Evolutionary conservation across 1,140 invertebrate species (phyloP).

Genomic region (Drosophila mojavensis): DNA sequence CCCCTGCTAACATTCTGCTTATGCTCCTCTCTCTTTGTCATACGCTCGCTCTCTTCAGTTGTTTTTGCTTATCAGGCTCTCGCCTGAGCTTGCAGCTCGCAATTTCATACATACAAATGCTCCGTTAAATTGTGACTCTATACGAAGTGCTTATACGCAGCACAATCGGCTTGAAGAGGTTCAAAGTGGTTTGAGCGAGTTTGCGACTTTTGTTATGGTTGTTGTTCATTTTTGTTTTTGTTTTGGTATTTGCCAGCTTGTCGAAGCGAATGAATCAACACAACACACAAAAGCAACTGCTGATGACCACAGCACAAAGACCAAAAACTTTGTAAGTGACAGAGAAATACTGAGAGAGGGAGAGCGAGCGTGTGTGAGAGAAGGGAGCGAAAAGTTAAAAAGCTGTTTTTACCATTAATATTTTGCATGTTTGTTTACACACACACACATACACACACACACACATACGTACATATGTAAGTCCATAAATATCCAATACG

Average conservation of each 20-base stretch:
- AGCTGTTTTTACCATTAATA: slow-evolving; percentile 16
- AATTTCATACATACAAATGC: slow-evolving; percentile 7
- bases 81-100: neutral
- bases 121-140: slow-evolving; percentile 34
- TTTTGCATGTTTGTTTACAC: neutral
- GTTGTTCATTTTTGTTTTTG: slow-evolving; percentile 10
- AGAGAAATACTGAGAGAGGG: neutral
- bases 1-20: too few species aligned
- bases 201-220: slow-evolving; percentile 21
- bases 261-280: slow-evolving; percentile 32
- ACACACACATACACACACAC: neutral
- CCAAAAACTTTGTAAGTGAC: neutral
- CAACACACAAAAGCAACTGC: slow-evolving; percentile 13
- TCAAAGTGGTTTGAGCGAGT: slow-evolving; percentile 44
- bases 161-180: slow-evolving; percentile 30
- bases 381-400: slow-evolving; percentile 1
- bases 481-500: neutral
- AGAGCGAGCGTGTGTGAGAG: neutral
- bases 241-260: slow-evolving; percentile 24
- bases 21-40: too few species aligned
- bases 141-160: slow-evolving; percentile 24
- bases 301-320: slow-evolving; percentile 25
- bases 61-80: slow-evolving; percentile 35
- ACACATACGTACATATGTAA: neutral
- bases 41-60: neutral